phyloP scores from a whole-genome alignment of 2,113 vertebrate species.

The Passer montanus region DNA sequence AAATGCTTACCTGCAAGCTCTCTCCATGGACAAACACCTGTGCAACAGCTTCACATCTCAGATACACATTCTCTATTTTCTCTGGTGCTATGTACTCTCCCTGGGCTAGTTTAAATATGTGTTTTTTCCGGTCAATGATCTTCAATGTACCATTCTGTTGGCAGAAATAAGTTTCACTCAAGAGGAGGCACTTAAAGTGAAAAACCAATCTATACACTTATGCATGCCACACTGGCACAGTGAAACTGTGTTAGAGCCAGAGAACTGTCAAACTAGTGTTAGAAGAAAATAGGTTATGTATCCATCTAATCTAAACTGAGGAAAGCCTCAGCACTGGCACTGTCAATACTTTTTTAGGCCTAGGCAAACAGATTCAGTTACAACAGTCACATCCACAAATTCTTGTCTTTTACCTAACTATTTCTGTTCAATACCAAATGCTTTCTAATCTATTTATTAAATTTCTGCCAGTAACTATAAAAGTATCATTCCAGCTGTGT shows the following conservation, averaged over 20 bases:
- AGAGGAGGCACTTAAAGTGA: neutral
- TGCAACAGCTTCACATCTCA: constrained; percentile 85
- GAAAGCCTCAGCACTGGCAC: neutral
- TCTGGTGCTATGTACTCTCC: constrained; percentile 98
- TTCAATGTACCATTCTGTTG: constrained; percentile 93
- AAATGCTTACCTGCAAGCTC: constrained; percentile 86
- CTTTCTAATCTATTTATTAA: neutral
- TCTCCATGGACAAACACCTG: constrained; percentile 95
- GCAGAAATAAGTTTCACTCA: constrained; percentile 3
- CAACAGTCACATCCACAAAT: neutral
- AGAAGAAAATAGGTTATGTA: neutral
- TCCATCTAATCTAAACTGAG: neutral
- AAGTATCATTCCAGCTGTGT: neutral
- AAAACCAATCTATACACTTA: neutral
- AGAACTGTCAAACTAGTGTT: neutral
- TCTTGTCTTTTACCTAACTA: neutral
- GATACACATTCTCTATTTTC: constrained; percentile 93
- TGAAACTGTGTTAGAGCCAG: neutral
- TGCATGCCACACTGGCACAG: neutral
- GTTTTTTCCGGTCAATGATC: constrained; percentile 95
- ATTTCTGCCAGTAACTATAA: neutral
- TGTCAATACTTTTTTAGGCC: neutral
- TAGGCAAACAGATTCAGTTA: neutral
- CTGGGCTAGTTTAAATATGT: constrained; percentile 98
- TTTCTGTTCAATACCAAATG: neutral